These are phyloP conservation scores for Dione vanillae DNA, from an alignment of 2,888 invertebrate species.

Conservation along the genomic window DNA sequence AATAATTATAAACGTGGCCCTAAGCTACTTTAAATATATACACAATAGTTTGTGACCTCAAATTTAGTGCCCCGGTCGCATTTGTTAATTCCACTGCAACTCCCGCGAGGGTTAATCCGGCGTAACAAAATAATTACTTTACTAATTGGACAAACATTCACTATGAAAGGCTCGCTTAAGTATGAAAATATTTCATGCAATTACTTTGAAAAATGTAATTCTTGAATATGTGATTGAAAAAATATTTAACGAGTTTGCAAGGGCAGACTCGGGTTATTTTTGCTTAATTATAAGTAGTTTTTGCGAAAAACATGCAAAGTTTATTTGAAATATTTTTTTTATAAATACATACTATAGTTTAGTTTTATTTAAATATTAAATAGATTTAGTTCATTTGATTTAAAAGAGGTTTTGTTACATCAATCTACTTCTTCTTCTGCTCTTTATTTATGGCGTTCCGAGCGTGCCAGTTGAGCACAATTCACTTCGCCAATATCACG, in stretches of 20 bases:
- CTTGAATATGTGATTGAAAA: slow-evolving; percentile 5
- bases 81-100: slow-evolving; percentile 17
- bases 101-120: slow-evolving; percentile 21
- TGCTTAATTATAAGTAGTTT: neutral
- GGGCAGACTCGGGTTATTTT: neutral
- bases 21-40: slow-evolving; percentile 6
- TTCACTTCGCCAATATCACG: no score
- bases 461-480: no score
- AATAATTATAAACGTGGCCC: no score
- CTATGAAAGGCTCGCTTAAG: neutral
- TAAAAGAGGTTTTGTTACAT: no score
- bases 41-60: neutral
- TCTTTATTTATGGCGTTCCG: no score
- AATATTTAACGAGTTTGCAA: neutral
- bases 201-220: neutral
- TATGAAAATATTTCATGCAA: slow-evolving; percentile 3
- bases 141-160: slow-evolving; percentile 29
- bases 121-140: slow-evolving; percentile 32
- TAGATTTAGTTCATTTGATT: no score
- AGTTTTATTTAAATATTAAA: no score
- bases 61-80: neutral
- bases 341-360: no score
- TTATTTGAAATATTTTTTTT: no score
- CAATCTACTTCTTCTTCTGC: no score
- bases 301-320: neutral